Evolutionary conservation across 1,140 invertebrate genomes (phyloP).

Genomic region (Pachypeltis micranthus): DNA sequence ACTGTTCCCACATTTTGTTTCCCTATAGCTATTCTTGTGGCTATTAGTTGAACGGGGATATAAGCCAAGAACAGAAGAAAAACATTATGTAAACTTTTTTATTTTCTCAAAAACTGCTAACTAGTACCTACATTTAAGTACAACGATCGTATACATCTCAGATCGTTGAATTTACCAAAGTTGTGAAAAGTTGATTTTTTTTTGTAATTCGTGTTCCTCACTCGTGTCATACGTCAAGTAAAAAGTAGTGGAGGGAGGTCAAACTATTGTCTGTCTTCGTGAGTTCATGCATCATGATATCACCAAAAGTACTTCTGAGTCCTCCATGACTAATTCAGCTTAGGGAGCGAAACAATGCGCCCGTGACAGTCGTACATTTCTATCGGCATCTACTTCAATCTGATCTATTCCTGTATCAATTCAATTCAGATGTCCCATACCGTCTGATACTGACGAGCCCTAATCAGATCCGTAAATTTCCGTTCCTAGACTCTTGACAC

Average conservation of each 20-base stretch:
- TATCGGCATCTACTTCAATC: background rate
- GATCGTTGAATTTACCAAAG: background rate
- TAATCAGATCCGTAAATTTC: background rate
- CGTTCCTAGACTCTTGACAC: background rate
- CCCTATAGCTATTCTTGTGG: background rate
- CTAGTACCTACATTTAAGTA: background rate
- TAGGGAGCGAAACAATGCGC: too few relatives aligned
- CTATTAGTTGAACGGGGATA: background rate
- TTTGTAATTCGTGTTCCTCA: too few relatives aligned
- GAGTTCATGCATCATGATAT: too few relatives aligned
- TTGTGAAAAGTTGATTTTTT: too few relatives aligned
- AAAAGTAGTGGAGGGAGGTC: too few relatives aligned
- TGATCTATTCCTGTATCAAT: background rate
- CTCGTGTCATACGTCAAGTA: too few relatives aligned
- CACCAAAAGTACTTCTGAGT: too few relatives aligned
- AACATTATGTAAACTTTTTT: background rate
- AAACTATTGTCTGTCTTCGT: too few relatives aligned
- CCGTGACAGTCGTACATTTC: too few relatives aligned
- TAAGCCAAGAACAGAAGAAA: background rate
- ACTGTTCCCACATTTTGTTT: background rate
- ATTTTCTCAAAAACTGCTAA: background rate
- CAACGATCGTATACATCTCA: background rate
- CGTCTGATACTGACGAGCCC: background rate
- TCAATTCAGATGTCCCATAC: background rate
- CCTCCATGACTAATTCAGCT: too few relatives aligned